Evolutionary conservation across 2,888 invertebrate species (phyloP), one percentile per base, ranked within the genome.

Genomic region (Phalera bucephala): DNA sequence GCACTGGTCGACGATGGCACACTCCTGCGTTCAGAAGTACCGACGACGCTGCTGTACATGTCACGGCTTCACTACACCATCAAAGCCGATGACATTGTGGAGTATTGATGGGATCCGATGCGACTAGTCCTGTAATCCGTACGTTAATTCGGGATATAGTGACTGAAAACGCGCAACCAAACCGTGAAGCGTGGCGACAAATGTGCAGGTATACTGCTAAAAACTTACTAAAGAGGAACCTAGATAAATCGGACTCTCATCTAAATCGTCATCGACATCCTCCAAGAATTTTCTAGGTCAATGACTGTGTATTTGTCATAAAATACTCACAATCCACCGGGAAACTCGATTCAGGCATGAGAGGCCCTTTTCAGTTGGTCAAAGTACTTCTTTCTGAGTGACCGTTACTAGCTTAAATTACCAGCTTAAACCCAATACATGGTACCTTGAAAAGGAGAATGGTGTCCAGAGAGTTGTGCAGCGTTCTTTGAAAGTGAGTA

Each of bases 131-230:
- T 1, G 33, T 33, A 7, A n/a, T 33, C 6, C 12, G 21, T 10
- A 2, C 33, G 1, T 21, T 33, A 5, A 19, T 33, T 1, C n/a
- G n/a, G n/a, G n/a, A n/a, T n/a, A n/a, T 40, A 0, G 40, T 35
- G 0, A 3, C 29, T 2, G 25, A 32, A 1, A 15, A 25, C 12
- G 6, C 20, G 7, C 3, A 21, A 0, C 22, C 40, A 0, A 35
- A 40, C 7, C 9, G 35, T 1, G 29, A 40, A n/a, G 40, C 28
- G 0, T n/a, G 31, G 0, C 4, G 14, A 1, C 17, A 14, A 8
- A 0, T 26, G 3, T 8, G 10, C 1, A 7, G 30, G 3, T 30
- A 38, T 2, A 13, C 23, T 0, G 26, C 33, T 3, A 23, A 13
- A n/a, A 27, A 31, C 2, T 8, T 26, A 0, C 21, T 36, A 2